Percentiles rank a stretch among this genome's conserved stretches.
phyloP scores from a whole-genome alignment of 2,113 vertebrate genomes.

The Myotis lucifugus region DNA sequence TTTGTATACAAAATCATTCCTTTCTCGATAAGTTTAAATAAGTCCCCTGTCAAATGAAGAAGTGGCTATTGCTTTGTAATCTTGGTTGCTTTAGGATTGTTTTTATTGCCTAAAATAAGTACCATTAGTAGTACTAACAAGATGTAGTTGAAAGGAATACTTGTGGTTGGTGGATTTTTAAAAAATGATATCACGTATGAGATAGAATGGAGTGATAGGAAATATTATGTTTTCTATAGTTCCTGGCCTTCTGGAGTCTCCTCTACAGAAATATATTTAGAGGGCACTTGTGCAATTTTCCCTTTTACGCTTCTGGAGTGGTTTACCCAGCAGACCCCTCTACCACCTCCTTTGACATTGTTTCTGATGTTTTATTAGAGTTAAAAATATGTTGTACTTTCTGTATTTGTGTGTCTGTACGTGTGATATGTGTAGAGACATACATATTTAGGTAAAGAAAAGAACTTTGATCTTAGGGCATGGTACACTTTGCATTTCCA shows the following conservation, averaged over 20 bases:
- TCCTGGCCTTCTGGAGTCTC: not conserved
- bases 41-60: slow-evolving; percentile 48
- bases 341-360: not conserved
- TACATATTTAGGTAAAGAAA: slow-evolving; percentile 37
- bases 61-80: slow-evolving; percentile 26
- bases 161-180: slow-evolving; percentile 29
- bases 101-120: slow-evolving; percentile 27
- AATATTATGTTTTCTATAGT: not conserved
- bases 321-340: not conserved
- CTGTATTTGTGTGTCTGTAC: not conserved
- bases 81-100: not conserved
- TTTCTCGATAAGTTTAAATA: slow-evolving; percentile 37
- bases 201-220: not conserved
- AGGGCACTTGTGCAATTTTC: slow-evolving; percentile 23
- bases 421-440: not conserved
- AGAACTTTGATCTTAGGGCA: not conserved
- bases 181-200: not conserved
- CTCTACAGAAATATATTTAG: not conserved
- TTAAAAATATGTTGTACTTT: slow-evolving; percentile 8
- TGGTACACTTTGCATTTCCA: not conserved
- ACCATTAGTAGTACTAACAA: not conserved
- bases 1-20: not conserved
- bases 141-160: slow-evolving; percentile 35
- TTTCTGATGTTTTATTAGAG: slow-evolving; percentile 3
- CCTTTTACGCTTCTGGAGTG: slow-evolving; percentile 12